phyloP scores from a whole-genome alignment of 2,888 invertebrate species.

The Epirrhoe tristata region DNA sequence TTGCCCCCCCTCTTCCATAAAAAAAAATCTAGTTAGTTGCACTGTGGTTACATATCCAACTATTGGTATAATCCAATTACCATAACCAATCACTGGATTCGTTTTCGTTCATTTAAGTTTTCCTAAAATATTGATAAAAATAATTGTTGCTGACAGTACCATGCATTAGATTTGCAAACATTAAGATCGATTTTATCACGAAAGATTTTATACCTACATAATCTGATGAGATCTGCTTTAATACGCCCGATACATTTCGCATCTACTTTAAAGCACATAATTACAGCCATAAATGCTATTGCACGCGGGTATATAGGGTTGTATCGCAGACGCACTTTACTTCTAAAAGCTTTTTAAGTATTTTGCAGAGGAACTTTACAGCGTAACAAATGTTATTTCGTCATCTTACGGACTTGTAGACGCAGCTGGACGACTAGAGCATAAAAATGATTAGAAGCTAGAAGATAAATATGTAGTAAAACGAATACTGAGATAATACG shows the following conservation, averaged over 20 bases:
- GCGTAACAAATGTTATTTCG: conserved; percentile 42
- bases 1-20: too few species aligned
- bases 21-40: too few species aligned
- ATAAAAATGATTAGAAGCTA: conserved; percentile 2
- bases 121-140: too few species aligned
- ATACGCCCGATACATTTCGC: too few species aligned
- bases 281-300: neutral
- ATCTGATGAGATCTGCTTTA: neutral
- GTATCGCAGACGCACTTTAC: conserved; percentile 39
- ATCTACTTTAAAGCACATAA: neutral
- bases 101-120: too few species aligned
- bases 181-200: neutral
- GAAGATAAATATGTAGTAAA: neutral
- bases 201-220: neutral
- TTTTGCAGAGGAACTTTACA: conserved; percentile 41
- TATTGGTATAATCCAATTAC: too few species aligned
- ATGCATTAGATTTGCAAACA: neutral
- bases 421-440: conserved; percentile 24
- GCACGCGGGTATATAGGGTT: neutral
- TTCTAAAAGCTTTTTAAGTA: conserved; percentile 47
- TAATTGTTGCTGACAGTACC: neutral
- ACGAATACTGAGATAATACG: too few species aligned
- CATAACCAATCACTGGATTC: too few species aligned
- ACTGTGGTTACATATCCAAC: too few species aligned
- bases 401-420: conserved; percentile 33